Evolutionary conservation across 1,140 invertebrate genomes (phyloP).

Genomic region (Atta colombica): DNA sequence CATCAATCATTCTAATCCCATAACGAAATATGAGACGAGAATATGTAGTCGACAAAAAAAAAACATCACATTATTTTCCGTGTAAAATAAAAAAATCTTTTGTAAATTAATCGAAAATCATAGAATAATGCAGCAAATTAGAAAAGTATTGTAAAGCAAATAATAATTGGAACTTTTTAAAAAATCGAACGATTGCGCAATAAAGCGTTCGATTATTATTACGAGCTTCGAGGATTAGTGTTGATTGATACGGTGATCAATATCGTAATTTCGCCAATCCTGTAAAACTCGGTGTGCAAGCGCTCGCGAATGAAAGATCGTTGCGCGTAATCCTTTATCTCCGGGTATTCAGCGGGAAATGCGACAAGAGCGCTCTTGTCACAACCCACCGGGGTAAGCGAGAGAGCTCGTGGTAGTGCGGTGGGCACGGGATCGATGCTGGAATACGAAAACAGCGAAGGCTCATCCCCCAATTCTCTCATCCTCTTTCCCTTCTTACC

Average conservation of each 20-base stretch:
- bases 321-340: constrained; percentile 57
- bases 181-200: not conserved
- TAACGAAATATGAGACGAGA: not conserved
- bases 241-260: constrained; percentile 24
- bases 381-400: constrained; percentile 40
- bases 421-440: constrained; percentile 71
- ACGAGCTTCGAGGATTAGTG: not conserved
- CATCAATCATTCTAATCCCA: constrained; percentile 40
- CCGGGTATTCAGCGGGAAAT: constrained; percentile 55
- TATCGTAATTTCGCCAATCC: constrained; percentile 47
- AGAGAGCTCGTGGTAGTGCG: constrained; percentile 37
- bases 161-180: not conserved
- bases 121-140: too few relatives aligned
- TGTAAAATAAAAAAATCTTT: not conserved
- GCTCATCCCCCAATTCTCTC: constrained; percentile 46
- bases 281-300: constrained; percentile 47
- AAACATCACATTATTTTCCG: not conserved
- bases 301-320: constrained; percentile 57
- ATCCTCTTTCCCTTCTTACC: not conserved
- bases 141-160: not conserved
- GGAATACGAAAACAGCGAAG: constrained; percentile 75
- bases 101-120: not conserved
- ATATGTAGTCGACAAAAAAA: not conserved
- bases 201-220: not conserved
- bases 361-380: constrained; percentile 51